A percentile compares a stretch with the other conserved stretches of the same genome.
Evolutionary conservation across 2,113 vertebrate species (phyloP).

Genomic region (Brachyhypopomus gauderio): DNA sequence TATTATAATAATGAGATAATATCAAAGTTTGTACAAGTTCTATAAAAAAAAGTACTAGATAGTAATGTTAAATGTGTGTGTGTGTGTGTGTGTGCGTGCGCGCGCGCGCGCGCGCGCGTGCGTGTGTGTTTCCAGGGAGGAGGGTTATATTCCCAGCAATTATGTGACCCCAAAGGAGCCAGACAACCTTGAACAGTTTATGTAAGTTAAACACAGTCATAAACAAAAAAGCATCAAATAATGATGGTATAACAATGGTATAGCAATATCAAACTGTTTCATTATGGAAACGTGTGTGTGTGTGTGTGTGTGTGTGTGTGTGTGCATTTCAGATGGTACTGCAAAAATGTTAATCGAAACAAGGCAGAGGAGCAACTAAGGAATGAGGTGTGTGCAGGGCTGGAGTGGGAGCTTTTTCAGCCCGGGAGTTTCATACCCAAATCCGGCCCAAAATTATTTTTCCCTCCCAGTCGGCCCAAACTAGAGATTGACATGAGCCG

Average conservation of each 20-base stretch:
- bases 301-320: constrained; percentile 65
- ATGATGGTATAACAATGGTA: neutral
- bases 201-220: constrained; percentile 72
- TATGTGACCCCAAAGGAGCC: constrained; percentile 88
- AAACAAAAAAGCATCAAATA: no score
- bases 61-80: neutral
- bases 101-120: constrained; percentile 40
- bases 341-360: constrained; percentile 86
- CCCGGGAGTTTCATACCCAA: no score
- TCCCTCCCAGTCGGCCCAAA: no score
- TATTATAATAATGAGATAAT: no score
- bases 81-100: constrained; percentile 19
- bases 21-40: no score
- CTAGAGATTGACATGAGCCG: no score
- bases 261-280: no score
- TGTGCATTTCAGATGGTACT: constrained; percentile 83
- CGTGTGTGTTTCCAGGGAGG: constrained; percentile 70
- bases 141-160: constrained; percentile 95
- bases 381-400: constrained; percentile 82
- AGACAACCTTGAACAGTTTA: constrained; percentile 85
- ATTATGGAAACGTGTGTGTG: neutral
- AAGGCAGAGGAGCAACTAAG: constrained; percentile 90
- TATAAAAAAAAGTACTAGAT: no score
- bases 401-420: no score
- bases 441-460: no score